Percentiles rank a stretch among this genome's conserved stretches.
Evolutionary conservation across 1,140 invertebrate species (phyloP).

Genomic region (Lerema accius): DNA sequence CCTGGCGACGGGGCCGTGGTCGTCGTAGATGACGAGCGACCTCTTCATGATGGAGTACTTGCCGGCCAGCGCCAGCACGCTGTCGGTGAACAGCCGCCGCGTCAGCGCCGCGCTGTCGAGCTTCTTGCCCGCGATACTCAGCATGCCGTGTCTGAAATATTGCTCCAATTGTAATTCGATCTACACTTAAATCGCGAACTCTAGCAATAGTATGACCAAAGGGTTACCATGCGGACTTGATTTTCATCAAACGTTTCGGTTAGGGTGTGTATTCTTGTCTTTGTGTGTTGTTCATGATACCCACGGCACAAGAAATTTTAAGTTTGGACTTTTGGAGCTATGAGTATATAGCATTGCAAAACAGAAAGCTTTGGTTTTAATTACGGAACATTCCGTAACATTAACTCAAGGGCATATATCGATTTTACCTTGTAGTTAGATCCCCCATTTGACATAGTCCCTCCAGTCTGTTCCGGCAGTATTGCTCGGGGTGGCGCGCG

Average conservation of each 20-base stretch:
- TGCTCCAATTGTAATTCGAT: not conserved
- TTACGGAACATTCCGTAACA: not conserved
- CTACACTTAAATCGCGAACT: too few relatives aligned
- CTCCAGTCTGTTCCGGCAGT: conserved; percentile 82
- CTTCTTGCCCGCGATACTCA: conserved; percentile 90
- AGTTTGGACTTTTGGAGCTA: too few relatives aligned
- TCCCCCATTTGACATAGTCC: conserved; percentile 87
- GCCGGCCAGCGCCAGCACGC: conserved; percentile 90
- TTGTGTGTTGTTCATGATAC: too few relatives aligned
- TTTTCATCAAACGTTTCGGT: too few relatives aligned
- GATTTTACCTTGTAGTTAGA: conserved; percentile 83
- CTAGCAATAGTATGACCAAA: too few relatives aligned
- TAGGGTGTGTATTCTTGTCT: too few relatives aligned
- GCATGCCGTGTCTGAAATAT: conserved; percentile 84
- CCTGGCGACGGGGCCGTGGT: conserved; percentile 92
- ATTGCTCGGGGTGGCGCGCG: conserved; percentile 76
- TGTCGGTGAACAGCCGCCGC: conserved; percentile 91
- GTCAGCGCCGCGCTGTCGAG: conserved; percentile 85
- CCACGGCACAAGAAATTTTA: too few relatives aligned
- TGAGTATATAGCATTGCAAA: too few relatives aligned
- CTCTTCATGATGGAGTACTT: conserved; percentile 89
- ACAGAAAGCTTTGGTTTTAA: too few relatives aligned
- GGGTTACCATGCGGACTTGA: too few relatives aligned
- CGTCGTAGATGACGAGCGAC: conserved; percentile 95
- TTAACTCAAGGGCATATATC: too few relatives aligned